These are phyloP conservation scores for Mechanitis messenoides DNA, from an alignment of 2,888 invertebrate species.

Conservation along the genomic window DNA sequence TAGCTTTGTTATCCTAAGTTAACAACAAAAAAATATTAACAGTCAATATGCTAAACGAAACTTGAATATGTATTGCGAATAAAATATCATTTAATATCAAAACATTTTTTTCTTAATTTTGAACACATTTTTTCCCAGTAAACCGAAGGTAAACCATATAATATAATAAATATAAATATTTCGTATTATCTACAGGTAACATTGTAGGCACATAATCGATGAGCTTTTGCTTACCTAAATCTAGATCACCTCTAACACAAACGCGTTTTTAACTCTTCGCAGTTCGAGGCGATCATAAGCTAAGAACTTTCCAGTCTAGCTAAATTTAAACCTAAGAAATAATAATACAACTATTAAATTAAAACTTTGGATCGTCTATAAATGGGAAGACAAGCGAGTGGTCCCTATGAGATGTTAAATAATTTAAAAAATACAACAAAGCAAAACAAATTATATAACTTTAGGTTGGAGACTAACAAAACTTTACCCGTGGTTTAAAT, in stretches of 20 bases:
- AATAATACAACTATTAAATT: conserved; percentile 51
- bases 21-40: conserved; percentile 70
- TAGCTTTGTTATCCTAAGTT: conserved; percentile 75
- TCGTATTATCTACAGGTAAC: conserved; percentile 71
- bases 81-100: conserved; percentile 71
- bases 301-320: conserved; percentile 23
- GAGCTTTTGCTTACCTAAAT: conserved; percentile 62
- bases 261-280: conserved; percentile 12
- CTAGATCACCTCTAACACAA: conserved; percentile 22
- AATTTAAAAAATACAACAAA: conserved; percentile 20
- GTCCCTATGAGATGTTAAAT: conserved; percentile 44
- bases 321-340: conserved; percentile 57
- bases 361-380: conserved; percentile 67
- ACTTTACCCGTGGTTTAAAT: conserved; percentile 24
- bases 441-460: conserved; percentile 19
- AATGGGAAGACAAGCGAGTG: conserved; percentile 68
- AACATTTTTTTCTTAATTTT: conserved; percentile 55
- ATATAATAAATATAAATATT: conserved; percentile 52
- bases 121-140: conserved; percentile 69
- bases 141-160: conserved; percentile 52
- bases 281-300: conserved; percentile 9
- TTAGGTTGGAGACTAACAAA: conserved; percentile 20
- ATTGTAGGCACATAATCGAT: conserved; percentile 73
- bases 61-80: conserved; percentile 66
- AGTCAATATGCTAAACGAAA: conserved; percentile 71